Percentiles rank a stretch among this genome's conserved stretches.
phyloP scores from a whole-genome alignment of 1,140 invertebrate species.

The Geopemphigus sp. region DNA sequence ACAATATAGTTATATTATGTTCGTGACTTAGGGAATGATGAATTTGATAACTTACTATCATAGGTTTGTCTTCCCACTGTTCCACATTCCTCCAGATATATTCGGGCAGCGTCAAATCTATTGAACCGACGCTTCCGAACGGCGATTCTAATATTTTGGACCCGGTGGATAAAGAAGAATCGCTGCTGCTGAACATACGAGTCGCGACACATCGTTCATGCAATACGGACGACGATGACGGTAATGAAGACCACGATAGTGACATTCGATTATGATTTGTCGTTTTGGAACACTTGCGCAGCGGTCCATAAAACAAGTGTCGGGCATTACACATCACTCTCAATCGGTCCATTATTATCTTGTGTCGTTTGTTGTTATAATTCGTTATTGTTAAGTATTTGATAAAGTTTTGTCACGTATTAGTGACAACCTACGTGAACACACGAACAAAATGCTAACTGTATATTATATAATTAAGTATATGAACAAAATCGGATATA shows the following conservation, averaged over 20 bases:
- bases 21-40: too few species aligned
- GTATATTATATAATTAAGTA: too few species aligned
- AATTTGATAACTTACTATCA: slow-evolving; percentile 59
- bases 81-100: slow-evolving; percentile 59
- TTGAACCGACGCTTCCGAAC: slow-evolving; percentile 58
- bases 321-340: slow-evolving; percentile 33
- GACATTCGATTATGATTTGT: not conserved
- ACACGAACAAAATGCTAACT: too few species aligned
- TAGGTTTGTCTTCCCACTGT: slow-evolving; percentile 59
- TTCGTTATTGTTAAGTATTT: too few species aligned
- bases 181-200: not conserved
- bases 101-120: slow-evolving; percentile 59
- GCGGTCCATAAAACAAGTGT: not conserved
- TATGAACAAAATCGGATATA: not conserved
- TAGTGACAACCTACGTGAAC: too few species aligned
- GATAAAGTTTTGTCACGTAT: too few species aligned
- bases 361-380: too few species aligned
- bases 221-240: not conserved
- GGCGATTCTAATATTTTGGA: slow-evolving; percentile 55
- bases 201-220: not conserved
- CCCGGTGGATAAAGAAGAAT: not conserved
- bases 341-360: not conserved
- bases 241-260: not conserved
- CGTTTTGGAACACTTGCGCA: not conserved
- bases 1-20: too few species aligned